Percentiles rank a stretch among this genome's conserved stretches.
These are phyloP conservation scores for Phengaris arion DNA, from an alignment of 2,888 invertebrate genomes.

Conservation along the genomic window DNA sequence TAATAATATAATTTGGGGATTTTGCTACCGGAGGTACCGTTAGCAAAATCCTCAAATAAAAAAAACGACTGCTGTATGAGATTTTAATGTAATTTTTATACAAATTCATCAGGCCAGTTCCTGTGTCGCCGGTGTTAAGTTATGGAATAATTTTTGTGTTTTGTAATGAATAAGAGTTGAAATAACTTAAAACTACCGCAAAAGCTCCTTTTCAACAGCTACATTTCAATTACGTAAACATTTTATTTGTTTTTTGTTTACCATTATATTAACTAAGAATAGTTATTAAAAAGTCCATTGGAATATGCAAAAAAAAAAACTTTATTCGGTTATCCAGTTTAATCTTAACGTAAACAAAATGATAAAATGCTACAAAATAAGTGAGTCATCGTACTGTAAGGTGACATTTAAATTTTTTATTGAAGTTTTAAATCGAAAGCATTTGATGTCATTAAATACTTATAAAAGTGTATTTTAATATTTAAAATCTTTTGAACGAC, in stretches of 20 bases:
- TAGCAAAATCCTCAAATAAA: too few relatives aligned
- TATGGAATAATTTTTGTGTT: background rate
- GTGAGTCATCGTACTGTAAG: too few relatives aligned
- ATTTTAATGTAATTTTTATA: constrained; percentile 2
- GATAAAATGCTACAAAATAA: too few relatives aligned
- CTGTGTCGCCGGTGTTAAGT: background rate
- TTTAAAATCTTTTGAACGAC: constrained; percentile 20
- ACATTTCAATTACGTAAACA: too few relatives aligned
- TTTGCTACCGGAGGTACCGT: background rate
- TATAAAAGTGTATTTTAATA: constrained; percentile 34
- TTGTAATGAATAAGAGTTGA: background rate
- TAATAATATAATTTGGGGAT: background rate
- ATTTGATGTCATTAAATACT: background rate
- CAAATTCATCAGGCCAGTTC: background rate
- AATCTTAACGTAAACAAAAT: too few relatives aligned
- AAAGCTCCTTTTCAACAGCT: background rate
- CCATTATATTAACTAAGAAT: too few relatives aligned
- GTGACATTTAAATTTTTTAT: too few relatives aligned
- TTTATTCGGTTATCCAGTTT: too few relatives aligned
- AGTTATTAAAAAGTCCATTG: too few relatives aligned
- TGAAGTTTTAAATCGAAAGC: too few relatives aligned
- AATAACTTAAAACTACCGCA: background rate
- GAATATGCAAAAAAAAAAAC: too few relatives aligned
- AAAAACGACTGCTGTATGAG: background rate
- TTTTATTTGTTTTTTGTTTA: too few relatives aligned